phyloP scores from a whole-genome alignment of 1,140 invertebrate species.

The Drosophila parabipectinata region DNA sequence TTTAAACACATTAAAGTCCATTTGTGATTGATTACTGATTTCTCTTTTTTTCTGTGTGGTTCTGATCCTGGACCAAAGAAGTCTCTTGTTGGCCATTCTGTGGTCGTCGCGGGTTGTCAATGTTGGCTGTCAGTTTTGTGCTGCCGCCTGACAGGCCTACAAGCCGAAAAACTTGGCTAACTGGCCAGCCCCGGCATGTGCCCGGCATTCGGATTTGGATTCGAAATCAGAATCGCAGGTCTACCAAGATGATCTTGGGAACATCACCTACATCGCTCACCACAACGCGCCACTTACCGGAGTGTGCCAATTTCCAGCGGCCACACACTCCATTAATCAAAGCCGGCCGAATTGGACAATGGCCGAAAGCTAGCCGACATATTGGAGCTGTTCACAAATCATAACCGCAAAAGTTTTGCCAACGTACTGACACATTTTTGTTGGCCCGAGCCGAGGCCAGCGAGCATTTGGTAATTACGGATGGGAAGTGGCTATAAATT shows the following conservation, averaged over 20 bases:
- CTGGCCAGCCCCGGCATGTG: constrained; percentile 58
- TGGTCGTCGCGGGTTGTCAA: constrained; percentile 63
- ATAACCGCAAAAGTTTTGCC: constrained; percentile 68
- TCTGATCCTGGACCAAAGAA: constrained; percentile 24
- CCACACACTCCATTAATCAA: constrained; percentile 70
- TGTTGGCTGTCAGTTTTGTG: constrained; percentile 79
- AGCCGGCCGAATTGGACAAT: constrained; percentile 56
- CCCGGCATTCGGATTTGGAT: constrained; percentile 35
- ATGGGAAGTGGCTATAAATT: constrained; percentile 77
- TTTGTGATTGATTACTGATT: too few relatives aligned
- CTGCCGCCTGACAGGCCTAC: constrained; percentile 70
- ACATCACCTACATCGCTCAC: constrained; percentile 50
- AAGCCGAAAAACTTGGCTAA: constrained; percentile 64
- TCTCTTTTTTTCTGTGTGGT: constrained; percentile 1
- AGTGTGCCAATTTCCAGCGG: constrained; percentile 64
- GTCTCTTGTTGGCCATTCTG: constrained; percentile 44
- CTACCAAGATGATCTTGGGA: constrained; percentile 50
- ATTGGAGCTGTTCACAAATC: constrained; percentile 59
- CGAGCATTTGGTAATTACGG: constrained; percentile 54
- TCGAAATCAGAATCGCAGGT: constrained; percentile 1
- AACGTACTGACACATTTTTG: constrained; percentile 64
- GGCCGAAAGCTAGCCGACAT: constrained; percentile 22
- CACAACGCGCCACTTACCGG: constrained; percentile 10
- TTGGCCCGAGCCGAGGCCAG: constrained; percentile 5
- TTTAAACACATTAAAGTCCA: too few relatives aligned